phyloP scores from a whole-genome alignment of 2,888 invertebrate species.

The Tiliacea citrago region DNA sequence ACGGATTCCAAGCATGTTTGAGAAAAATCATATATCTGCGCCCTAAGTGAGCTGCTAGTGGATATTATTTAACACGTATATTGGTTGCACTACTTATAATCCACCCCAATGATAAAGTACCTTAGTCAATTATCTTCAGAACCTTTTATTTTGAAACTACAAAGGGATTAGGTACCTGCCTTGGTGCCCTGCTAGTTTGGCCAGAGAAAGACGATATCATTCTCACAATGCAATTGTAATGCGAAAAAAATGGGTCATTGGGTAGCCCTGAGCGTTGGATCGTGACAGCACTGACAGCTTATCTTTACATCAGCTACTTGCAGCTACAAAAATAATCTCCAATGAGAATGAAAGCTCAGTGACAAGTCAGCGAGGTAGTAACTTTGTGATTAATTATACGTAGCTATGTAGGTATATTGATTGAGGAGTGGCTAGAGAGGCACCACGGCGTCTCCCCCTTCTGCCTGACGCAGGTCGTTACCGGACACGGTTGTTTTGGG shows the following conservation, averaged over 20 bases:
- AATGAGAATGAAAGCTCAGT: conserved; percentile 10
- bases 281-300: conserved; percentile 41
- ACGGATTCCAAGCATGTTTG: no score
- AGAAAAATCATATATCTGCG: no score
- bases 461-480: no score
- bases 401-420: no score
- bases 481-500: no score
- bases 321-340: conserved; percentile 8
- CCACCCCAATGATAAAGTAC: not conserved
- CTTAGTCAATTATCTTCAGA: not conserved
- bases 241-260: conserved; percentile 39
- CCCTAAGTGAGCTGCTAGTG: not conserved
- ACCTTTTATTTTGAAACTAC: not conserved
- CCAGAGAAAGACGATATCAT: not conserved
- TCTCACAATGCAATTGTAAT: not conserved
- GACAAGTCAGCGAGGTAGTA: conserved; percentile 16
- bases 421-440: no score
- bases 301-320: conserved; percentile 37
- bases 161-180: not conserved
- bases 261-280: conserved; percentile 25
- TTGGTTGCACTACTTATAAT: not conserved
- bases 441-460: no score
- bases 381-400: not conserved
- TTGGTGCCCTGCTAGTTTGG: not conserved
- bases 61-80: not conserved